phyloP scores from a whole-genome alignment of 2,888 invertebrate genomes.

The Pogonocherus hispidulus region DNA sequence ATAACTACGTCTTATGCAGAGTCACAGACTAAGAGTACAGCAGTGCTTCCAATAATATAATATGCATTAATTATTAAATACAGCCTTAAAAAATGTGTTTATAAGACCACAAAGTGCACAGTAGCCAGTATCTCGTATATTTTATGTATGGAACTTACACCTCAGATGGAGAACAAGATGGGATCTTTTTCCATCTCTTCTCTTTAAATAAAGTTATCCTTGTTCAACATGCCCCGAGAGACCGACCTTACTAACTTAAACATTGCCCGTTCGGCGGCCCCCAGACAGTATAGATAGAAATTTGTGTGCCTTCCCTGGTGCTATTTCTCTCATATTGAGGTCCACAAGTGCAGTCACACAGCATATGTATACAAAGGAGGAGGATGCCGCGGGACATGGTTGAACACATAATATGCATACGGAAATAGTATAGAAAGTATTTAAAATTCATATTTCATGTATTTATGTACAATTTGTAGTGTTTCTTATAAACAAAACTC shows the following conservation, averaged over 20 bases:
- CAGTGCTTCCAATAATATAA: constrained; percentile 37
- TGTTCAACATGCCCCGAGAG: constrained; percentile 40
- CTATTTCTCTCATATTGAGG: constrained; percentile 33
- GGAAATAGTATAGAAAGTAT: background rate
- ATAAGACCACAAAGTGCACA: constrained; percentile 54
- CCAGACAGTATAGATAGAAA: constrained; percentile 62
- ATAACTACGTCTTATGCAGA: constrained; percentile 39
- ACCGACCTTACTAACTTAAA: constrained; percentile 58
- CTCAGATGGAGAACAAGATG: constrained; percentile 60
- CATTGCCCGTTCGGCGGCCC: constrained; percentile 53
- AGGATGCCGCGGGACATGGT: background rate
- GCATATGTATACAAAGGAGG: constrained; percentile 15
- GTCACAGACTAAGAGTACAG: constrained; percentile 30
- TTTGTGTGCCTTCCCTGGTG: constrained; percentile 55
- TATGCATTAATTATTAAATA: constrained; percentile 47
- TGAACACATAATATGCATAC: background rate
- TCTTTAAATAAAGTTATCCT: constrained; percentile 51
- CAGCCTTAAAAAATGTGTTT: constrained; percentile 50
- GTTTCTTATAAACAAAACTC: too few relatives aligned
- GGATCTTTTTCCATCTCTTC: constrained; percentile 56
- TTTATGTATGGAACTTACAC: constrained; percentile 63
- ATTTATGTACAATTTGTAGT: too few relatives aligned
- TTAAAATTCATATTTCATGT: background rate
- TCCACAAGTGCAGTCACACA: constrained; percentile 32
- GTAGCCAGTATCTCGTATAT: constrained; percentile 65